Evolutionary conservation across 2,888 invertebrate genomes (phyloP).

Genomic region (Drosophila hamatofila): DNA sequence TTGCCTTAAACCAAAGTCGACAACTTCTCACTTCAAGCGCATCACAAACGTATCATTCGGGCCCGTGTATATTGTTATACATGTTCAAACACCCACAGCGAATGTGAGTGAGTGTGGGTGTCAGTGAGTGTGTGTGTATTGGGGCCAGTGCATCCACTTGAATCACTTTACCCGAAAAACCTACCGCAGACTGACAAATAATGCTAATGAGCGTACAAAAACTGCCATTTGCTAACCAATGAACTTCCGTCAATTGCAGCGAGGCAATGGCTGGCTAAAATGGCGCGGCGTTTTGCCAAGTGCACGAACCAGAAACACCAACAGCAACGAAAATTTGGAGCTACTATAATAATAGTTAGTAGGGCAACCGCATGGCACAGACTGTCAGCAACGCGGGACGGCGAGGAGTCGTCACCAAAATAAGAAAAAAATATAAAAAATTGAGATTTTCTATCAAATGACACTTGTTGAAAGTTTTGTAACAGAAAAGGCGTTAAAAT

Average conservation of each 20-base stretch:
- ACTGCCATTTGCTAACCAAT: slow-evolving; percentile 80
- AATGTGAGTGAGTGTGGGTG: background rate
- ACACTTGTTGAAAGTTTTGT: slow-evolving; percentile 30
- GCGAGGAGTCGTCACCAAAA: slow-evolving; percentile 12
- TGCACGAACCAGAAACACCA: slow-evolving; percentile 52
- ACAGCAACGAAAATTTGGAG: slow-evolving; percentile 59
- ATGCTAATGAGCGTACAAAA: slow-evolving; percentile 80
- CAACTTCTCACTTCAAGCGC: slow-evolving; percentile 14
- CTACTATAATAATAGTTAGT: slow-evolving; percentile 78
- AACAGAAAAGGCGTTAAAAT: background rate
- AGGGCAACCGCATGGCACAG: slow-evolving; percentile 73
- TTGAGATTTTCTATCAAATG: slow-evolving; percentile 26
- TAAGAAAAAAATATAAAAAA: background rate
- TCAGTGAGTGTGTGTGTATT: slow-evolving; percentile 13
- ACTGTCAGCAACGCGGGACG: slow-evolving; percentile 35
- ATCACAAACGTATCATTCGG: slow-evolving; percentile 23
- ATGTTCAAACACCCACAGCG: slow-evolving; percentile 3
- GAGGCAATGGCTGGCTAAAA: slow-evolving; percentile 63
- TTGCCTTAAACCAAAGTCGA: slow-evolving; percentile 23
- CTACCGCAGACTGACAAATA: slow-evolving; percentile 76
- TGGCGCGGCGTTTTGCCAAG: slow-evolving; percentile 74
- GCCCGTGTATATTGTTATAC: slow-evolving; percentile 9
- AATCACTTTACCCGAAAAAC: slow-evolving; percentile 66
- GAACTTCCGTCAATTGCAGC: slow-evolving; percentile 78
- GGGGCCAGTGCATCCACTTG: slow-evolving; percentile 56